Conservation (phyloP, 2,113 vertebrate genomes). For the Daphoenositta chrysoptera region DNA sequence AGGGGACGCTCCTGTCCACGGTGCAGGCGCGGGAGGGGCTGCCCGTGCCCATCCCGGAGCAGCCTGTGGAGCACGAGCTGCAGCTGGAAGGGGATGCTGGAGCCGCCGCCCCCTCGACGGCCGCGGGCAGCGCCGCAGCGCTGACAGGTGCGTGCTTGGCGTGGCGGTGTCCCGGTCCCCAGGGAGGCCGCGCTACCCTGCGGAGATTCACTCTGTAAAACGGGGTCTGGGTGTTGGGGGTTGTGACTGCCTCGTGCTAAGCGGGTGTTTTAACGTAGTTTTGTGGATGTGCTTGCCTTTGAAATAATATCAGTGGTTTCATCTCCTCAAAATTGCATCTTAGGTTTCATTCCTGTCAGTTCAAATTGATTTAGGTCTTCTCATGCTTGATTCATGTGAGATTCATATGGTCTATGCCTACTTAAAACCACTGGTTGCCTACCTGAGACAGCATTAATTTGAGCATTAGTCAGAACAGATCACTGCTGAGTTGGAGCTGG, state of each 20-base stretch:
- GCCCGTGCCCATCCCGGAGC: slow-evolving; percentile 79
- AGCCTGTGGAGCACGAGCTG: slow-evolving; percentile 81
- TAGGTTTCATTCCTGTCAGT: background rate
- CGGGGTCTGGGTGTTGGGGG: background rate
- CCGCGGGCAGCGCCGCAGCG: slow-evolving; percentile 55
- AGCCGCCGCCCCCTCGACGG: slow-evolving; percentile 69
- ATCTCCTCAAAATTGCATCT: background rate
- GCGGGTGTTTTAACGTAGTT: background rate
- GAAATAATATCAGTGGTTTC: background rate
- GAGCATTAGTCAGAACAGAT: background rate
- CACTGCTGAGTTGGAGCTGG: background rate
- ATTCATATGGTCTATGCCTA: background rate
- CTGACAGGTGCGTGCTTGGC: slow-evolving; percentile 66
- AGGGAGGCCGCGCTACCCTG: accelerated
- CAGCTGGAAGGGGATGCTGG: slow-evolving; percentile 77
- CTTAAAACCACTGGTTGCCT: background rate
- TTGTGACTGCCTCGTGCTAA: background rate
- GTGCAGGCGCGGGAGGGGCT: slow-evolving; percentile 73
- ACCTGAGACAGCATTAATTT: background rate
- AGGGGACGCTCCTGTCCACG: slow-evolving; percentile 66
- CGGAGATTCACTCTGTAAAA: background rate
- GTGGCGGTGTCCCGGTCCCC: background rate
- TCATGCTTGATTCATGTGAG: background rate
- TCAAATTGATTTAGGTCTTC: background rate
- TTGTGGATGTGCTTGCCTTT: background rate